Base-by-base conservation (phyloP, 2,797 vertebrate species). In the Cuniculus paca region DNA sequence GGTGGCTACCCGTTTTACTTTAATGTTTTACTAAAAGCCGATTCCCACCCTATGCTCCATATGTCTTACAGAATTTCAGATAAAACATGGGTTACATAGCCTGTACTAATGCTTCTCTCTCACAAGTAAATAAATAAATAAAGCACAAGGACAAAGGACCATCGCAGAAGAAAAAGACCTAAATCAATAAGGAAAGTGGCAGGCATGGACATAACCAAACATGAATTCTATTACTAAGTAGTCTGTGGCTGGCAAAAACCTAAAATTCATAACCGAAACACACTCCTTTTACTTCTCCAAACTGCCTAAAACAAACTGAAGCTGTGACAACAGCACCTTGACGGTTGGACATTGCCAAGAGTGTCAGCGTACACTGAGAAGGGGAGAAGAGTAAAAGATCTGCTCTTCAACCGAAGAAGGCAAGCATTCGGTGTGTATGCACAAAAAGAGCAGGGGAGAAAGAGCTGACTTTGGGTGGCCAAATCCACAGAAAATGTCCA, bases 161-260 rank as follows among this genome's bases (percentile, higher is more conserved):
- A 83, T 52, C 19, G 16, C 58, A 84, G n/a, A 88, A 84, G 34
- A n/a, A 65, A 95, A 95, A 86, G 16, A 72, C 22, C 70, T 20
- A 31, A 86, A 91, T 83, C 54, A 80, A 20, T 70, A 42, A 79
- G 39, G 82, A 88, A 82, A 68, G n/a, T 20, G 68, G 24, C 68
- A 39, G 9, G 26, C 39, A 42, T 8, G 10, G 28, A 19, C 26
- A 70, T 34, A 94, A 90, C 16, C 82, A 88, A 93, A 92, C 72
- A 39, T 78, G 85, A 79, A 90, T 80, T 82, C 80, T 89, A 79
- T 52, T 74, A 91, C 28, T 54, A 94, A 63, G 50, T 16, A 50
- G 70, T 74, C 61, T 48, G 56, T 58, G n/a, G 81, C 88, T 95
- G 78, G 74, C 77, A 77, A 22, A 94, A 96, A 94, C 77, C 94